These are phyloP conservation scores for Byasa hedistus DNA, from an alignment of 2,888 invertebrate genomes.

Conservation along the genomic window DNA sequence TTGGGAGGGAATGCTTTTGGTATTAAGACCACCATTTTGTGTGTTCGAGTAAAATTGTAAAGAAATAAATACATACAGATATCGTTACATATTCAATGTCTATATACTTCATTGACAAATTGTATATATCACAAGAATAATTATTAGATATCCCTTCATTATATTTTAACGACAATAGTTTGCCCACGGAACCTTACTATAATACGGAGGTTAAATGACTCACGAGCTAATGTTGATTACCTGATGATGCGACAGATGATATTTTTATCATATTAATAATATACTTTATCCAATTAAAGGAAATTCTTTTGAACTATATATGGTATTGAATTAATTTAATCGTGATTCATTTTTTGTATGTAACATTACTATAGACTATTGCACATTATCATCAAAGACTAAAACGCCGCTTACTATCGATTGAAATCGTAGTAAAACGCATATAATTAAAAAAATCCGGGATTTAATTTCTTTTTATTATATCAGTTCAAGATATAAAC, in stretches of 20 bases:
- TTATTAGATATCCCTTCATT: background rate
- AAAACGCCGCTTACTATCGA: too few relatives aligned
- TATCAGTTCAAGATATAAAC: too few relatives aligned
- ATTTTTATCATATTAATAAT: conserved; percentile 12
- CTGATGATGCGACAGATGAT: conserved; percentile 18
- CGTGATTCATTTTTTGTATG: background rate
- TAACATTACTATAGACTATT: background rate
- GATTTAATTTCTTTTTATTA: too few relatives aligned
- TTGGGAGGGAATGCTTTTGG: too few relatives aligned
- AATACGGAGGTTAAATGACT: conserved; percentile 16
- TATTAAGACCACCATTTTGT: too few relatives aligned
- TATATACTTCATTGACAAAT: too few relatives aligned
- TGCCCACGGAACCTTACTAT: conserved; percentile 14
- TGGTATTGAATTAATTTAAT: background rate
- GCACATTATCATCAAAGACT: too few relatives aligned
- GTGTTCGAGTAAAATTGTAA: too few relatives aligned
- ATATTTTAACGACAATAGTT: background rate
- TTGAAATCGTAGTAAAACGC: too few relatives aligned
- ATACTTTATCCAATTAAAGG: background rate
- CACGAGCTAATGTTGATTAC: conserved; percentile 17
- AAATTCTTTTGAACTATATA: conserved; percentile 8
- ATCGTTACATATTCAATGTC: too few relatives aligned
- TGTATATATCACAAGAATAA: background rate
- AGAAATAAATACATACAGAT: too few relatives aligned
- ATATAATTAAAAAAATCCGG: too few relatives aligned